Conservation (phyloP, 2,888 invertebrate genomes). For the Perizoma flavofasciatum region DNA sequence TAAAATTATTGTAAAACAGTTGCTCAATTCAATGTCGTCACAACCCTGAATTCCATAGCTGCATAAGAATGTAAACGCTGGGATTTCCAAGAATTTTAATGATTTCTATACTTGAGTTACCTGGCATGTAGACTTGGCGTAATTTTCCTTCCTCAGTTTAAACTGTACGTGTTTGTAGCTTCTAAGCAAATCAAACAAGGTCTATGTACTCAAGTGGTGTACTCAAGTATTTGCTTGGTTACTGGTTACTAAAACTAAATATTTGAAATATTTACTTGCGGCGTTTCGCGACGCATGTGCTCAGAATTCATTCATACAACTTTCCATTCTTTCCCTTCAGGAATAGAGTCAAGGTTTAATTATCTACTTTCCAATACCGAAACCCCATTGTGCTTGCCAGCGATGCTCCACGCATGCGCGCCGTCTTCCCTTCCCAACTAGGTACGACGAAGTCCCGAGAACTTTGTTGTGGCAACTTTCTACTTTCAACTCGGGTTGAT, state of each 20-base stretch:
- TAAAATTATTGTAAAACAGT: constrained; percentile 10
- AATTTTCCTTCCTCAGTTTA: constrained; percentile 15
- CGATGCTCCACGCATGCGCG: constrained; percentile 68
- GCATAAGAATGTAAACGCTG: constrained; percentile 28
- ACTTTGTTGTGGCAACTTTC: constrained; percentile 59
- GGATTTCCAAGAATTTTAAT: constrained; percentile 36
- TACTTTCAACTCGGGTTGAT: constrained; percentile 38
- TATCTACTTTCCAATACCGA: constrained; percentile 41
- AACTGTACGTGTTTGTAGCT: constrained; percentile 27
- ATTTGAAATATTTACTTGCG: constrained; percentile 63
- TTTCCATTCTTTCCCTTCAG: constrained; percentile 39
- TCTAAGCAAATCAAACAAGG: constrained; percentile 35
- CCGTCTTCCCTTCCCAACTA: constrained; percentile 53
- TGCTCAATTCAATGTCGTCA: constrained; percentile 14
- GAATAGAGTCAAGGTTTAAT: constrained; percentile 45
- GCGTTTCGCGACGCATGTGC: constrained; percentile 61
- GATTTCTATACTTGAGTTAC: constrained; percentile 28
- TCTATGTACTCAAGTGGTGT: constrained; percentile 53
- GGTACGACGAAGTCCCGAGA: constrained; percentile 52
- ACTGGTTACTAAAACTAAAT: constrained; percentile 63
- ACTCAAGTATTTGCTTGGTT: constrained; percentile 55
- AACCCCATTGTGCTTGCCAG: constrained; percentile 52
- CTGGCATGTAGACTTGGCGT: constrained; percentile 12
- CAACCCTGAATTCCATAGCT: constrained; percentile 20
- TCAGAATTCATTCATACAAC: constrained; percentile 26